Evolutionary conservation across 2,888 invertebrate genomes (phyloP).

Genomic region (Andrena marginata): DNA sequence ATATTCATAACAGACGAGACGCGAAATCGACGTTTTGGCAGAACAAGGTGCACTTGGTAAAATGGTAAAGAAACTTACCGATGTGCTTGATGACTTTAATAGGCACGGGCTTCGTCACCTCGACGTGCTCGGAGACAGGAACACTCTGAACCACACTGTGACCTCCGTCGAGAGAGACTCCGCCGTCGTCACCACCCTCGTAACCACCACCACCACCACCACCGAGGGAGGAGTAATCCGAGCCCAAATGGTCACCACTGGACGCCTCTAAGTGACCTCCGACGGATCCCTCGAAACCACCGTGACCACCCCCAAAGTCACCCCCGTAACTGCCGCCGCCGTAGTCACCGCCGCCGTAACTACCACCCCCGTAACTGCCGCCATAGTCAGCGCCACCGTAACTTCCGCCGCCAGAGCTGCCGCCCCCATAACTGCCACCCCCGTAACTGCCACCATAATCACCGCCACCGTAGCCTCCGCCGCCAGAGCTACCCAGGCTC

Average conservation of each 20-base stretch:
- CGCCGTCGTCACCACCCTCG: constrained; percentile 77
- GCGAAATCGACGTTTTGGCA: no score
- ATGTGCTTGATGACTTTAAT: constrained; percentile 90
- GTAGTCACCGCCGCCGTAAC: constrained; percentile 59
- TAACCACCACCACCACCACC: constrained; percentile 47
- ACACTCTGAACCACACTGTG: constrained; percentile 86
- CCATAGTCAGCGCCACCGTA: constrained; percentile 23
- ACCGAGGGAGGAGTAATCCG: constrained; percentile 61
- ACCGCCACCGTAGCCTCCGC: constrained; percentile 57
- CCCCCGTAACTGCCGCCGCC: constrained; percentile 52
- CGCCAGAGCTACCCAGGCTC: constrained; percentile 73
- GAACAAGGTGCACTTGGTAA: neutral
- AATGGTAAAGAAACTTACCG: constrained; percentile 80
- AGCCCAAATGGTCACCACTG: constrained; percentile 63
- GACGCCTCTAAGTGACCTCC: constrained; percentile 52
- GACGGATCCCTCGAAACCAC: constrained; percentile 52
- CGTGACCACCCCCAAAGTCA: constrained; percentile 54
- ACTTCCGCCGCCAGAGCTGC: constrained; percentile 46
- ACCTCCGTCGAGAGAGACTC: constrained; percentile 72
- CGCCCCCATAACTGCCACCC: constrained; percentile 51
- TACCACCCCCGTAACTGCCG: constrained; percentile 44
- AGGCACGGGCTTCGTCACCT: constrained; percentile 89
- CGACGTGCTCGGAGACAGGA: constrained; percentile 88
- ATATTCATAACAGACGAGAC: neutral
- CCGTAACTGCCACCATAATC: constrained; percentile 59